These are phyloP conservation scores for Rhopalosiphum maidis DNA, from an alignment of 1,140 invertebrate genomes.

Conservation along the genomic window DNA sequence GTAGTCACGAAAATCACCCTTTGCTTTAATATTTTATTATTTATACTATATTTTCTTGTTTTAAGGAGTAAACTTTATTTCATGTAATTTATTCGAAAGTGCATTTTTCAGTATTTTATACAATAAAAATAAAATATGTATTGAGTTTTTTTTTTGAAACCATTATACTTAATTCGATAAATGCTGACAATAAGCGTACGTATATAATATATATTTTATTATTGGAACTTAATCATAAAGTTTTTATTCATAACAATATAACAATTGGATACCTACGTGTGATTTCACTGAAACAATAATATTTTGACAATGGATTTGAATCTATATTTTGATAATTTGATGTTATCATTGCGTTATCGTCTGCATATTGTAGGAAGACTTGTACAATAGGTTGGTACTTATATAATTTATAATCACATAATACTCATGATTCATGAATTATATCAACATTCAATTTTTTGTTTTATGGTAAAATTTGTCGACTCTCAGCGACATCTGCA, in stretches of 20 bases:
- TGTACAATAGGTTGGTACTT: not conserved
- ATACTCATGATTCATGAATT: not conserved
- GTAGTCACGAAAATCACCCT: not conserved
- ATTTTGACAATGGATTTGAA: not conserved
- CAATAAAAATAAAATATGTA: constrained; percentile 34
- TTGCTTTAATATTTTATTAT: not conserved
- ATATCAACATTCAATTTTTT: not conserved
- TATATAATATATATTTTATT: not conserved
- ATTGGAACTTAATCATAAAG: not conserved
- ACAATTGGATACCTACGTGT: not conserved
- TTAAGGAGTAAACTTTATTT: not conserved
- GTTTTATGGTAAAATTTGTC: not conserved
- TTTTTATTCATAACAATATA: not conserved
- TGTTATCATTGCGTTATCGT: not conserved
- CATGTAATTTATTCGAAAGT: not conserved
- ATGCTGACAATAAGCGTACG: constrained; percentile 21
- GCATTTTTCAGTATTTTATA: not conserved
- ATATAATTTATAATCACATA: constrained; percentile 8
- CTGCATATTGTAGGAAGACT: not conserved
- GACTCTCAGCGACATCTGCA: not conserved
- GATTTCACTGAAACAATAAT: not conserved
- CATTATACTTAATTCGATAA: constrained; percentile 22
- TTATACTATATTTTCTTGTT: not conserved
- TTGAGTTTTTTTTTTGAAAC: not conserved
- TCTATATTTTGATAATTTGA: not conserved